phyloP scores from a whole-genome alignment of 2,797 vertebrate genomes.

The Onychomys leucogaster region DNA sequence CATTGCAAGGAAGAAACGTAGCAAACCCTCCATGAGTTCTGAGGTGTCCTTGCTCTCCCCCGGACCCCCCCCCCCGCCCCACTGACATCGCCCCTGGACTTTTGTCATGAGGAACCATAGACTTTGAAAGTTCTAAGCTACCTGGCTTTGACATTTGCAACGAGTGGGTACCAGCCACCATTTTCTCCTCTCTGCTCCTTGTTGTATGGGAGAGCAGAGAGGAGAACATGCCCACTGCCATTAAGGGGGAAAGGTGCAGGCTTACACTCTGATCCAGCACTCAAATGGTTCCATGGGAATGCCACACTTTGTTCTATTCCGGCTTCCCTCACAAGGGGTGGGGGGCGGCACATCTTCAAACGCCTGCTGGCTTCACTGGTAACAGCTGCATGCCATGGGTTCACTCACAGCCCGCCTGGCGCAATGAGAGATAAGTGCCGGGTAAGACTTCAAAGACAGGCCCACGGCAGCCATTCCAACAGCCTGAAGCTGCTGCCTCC shows the following conservation, averaged over 20 bases:
- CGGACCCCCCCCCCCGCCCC: no score
- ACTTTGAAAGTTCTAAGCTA: not conserved
- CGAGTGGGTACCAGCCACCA: not conserved
- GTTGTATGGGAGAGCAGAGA: not conserved
- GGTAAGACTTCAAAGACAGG: constrained; percentile 89
- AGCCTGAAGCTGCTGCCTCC: constrained; percentile 77
- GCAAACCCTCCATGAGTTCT: not conserved
- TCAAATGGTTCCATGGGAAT: constrained; percentile 83
- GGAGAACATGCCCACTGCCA: not conserved
- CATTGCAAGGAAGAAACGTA: not conserved
- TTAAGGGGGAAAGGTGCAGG: constrained; percentile 77
- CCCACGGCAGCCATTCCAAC: constrained; percentile 77
- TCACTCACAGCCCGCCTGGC: constrained; percentile 82
- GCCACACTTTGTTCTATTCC: constrained; percentile 85
- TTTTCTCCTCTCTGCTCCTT: not conserved
- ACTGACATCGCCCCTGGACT: not conserved
- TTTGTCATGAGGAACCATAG: not conserved
- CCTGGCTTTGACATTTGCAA: not conserved
- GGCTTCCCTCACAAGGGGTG: constrained; percentile 78
- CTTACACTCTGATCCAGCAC: constrained; percentile 74
- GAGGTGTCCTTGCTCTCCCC: not conserved
- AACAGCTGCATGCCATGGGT: constrained; percentile 87
- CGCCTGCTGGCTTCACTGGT: constrained; percentile 85
- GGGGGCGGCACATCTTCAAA: constrained; percentile 85
- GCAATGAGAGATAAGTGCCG: constrained; percentile 87